These are phyloP conservation scores for Oreochromis niloticus DNA, from an alignment of 2,113 vertebrate genomes.

Conservation along the genomic window DNA sequence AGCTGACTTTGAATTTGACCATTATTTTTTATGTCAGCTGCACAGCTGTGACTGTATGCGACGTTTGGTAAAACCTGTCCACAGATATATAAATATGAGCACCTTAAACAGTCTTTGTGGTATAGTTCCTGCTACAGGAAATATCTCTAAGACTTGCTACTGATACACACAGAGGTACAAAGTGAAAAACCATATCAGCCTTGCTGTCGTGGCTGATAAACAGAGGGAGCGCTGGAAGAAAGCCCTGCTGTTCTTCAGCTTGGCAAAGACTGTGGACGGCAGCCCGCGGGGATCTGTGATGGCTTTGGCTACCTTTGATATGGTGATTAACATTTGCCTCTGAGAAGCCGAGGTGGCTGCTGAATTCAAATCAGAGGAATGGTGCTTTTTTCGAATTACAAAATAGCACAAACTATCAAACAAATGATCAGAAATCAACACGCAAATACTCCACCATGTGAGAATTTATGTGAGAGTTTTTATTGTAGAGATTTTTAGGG, in stretches of 20 bases:
- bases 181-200: not conserved
- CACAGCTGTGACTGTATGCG: not conserved
- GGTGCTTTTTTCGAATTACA: not conserved
- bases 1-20: not conserved
- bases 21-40: not conserved
- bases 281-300: constrained; percentile 9
- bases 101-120: not conserved
- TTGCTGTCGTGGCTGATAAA: not conserved
- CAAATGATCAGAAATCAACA: not conserved
- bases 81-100: not conserved
- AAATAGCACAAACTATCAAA: not conserved
- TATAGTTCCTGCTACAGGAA: not conserved
- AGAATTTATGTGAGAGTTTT: not conserved
- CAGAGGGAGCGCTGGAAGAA: not conserved
- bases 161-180: not conserved
- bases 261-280: constrained; percentile 5
- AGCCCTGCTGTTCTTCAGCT: constrained; percentile 20
- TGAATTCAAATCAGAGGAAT: not conserved
- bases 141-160: not conserved
- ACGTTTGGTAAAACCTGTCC: not conserved
- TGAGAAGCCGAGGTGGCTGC: not conserved
- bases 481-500: not conserved
- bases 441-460: not conserved
- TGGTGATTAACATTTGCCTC: constrained; percentile 56
- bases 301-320: constrained; percentile 56